These are phyloP conservation scores for Drosophila mimica DNA, from an alignment of 2,888 invertebrate species.

Conservation along the genomic window DNA sequence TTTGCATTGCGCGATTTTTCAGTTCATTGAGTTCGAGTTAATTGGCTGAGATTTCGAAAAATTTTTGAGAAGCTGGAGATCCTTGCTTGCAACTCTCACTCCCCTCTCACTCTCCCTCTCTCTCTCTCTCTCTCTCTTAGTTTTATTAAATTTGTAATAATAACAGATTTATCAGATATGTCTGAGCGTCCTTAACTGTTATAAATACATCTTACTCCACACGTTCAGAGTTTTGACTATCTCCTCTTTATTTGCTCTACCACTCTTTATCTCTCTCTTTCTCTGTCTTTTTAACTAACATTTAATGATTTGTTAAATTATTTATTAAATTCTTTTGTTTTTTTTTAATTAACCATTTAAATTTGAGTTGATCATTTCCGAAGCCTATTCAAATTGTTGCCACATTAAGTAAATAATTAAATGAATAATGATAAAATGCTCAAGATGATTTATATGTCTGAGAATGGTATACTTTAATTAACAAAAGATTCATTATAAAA, in stretches of 20 bases:
- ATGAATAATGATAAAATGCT: neutral
- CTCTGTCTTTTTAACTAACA: neutral
- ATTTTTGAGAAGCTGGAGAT: neutral
- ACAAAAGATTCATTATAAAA: neutral
- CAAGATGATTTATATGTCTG: constrained; percentile 23
- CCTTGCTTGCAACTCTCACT: neutral
- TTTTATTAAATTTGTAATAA: neutral
- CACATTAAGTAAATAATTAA: neutral
- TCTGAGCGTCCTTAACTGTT: no score
- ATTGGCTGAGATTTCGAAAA: constrained; percentile 56
- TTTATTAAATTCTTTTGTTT: neutral
- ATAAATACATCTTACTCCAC: neutral
- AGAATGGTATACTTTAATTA: constrained; percentile 9
- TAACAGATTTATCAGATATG: neutral
- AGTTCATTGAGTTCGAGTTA: constrained; percentile 71
- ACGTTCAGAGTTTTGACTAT: no score
- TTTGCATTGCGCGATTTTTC: constrained; percentile 73
- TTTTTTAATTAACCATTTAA: neutral
- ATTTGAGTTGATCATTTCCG: neutral
- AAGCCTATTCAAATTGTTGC: no score
- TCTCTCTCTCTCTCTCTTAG: neutral
- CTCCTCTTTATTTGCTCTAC: no score
- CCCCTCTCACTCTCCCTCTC: neutral
- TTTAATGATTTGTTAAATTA: no score
- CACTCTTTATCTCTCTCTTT: neutral